Conservation (phyloP, 1,140 invertebrate species). For the Schmidtea mediterranea region DNA sequence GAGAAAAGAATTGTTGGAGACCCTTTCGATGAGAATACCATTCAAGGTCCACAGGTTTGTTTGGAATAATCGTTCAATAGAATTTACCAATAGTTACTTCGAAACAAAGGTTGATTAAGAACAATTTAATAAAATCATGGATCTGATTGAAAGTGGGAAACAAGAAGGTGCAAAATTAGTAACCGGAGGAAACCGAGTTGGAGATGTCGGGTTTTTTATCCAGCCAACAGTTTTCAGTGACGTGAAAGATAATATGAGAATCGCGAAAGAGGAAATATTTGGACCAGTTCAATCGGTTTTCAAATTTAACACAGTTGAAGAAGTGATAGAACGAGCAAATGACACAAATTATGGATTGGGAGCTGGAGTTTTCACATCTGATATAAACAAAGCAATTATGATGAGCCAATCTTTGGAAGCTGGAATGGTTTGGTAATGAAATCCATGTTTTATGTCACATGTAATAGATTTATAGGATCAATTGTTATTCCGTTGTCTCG, state of each 20-base stretch:
- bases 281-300: constrained; percentile 65
- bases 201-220: constrained; percentile 4
- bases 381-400: constrained; percentile 39
- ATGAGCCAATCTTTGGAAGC: constrained; percentile 37
- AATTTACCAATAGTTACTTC: not conserved
- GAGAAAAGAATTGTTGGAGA: constrained; percentile 44
- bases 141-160: constrained; percentile 7
- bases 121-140: constrained; percentile 1
- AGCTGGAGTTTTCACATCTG: constrained; percentile 54
- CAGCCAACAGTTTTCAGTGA: constrained; percentile 8
- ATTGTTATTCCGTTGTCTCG: not conserved
- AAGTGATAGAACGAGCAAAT: constrained; percentile 54
- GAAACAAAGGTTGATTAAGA: constrained; percentile 9
- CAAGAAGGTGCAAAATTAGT: constrained; percentile 7
- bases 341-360: constrained; percentile 60
- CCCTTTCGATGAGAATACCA: constrained; percentile 38
- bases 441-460: constrained; percentile 33
- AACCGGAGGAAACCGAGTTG: constrained; percentile 5
- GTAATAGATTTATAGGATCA: constrained; percentile 16
- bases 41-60: not conserved
- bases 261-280: constrained; percentile 78
- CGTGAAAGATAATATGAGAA: constrained; percentile 50
- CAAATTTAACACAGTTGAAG: constrained; percentile 53
- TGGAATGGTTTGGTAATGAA: constrained; percentile 51
- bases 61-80: not conserved